A percentile compares a stretch with the other conserved stretches of the same genome.
These are phyloP conservation scores for Parnassius glacialis DNA, from an alignment of 2,888 invertebrate genomes.

Conservation along the genomic window DNA sequence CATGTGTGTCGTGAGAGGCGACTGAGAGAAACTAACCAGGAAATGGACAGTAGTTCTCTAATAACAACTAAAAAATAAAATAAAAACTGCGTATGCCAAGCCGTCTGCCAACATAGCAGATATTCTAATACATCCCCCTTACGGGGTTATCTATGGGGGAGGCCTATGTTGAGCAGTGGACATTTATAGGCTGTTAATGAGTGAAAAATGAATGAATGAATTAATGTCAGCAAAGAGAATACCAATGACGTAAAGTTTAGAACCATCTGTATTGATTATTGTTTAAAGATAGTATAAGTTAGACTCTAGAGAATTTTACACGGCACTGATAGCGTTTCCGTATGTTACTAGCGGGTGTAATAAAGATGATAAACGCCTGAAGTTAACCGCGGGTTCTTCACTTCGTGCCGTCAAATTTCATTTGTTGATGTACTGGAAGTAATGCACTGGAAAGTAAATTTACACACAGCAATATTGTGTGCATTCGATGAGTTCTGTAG, in stretches of 20 bases:
- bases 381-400: slow-evolving; percentile 38
- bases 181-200: no score
- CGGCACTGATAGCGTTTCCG: slow-evolving; percentile 31
- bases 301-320: slow-evolving; percentile 28
- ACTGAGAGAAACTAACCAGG: no score
- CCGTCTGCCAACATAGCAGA: no score
- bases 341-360: slow-evolving; percentile 37
- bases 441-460: slow-evolving; percentile 25
- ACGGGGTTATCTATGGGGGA: no score
- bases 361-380: slow-evolving; percentile 52
- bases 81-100: no score
- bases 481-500: neutral
- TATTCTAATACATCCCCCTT: no score
- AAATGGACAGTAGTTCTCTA: no score
- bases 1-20: no score
- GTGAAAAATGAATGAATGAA: no score
- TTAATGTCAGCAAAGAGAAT: neutral
- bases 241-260: slow-evolving; percentile 5
- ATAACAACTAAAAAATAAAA: no score
- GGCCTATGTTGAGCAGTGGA: no score
- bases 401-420: slow-evolving; percentile 34
- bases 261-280: slow-evolving; percentile 21
- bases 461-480: slow-evolving; percentile 6
- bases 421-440: slow-evolving; percentile 33
- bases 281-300: slow-evolving; percentile 22